Conservation (phyloP, 2,888 invertebrate genomes). For the Anarsia innoxiella region DNA sequence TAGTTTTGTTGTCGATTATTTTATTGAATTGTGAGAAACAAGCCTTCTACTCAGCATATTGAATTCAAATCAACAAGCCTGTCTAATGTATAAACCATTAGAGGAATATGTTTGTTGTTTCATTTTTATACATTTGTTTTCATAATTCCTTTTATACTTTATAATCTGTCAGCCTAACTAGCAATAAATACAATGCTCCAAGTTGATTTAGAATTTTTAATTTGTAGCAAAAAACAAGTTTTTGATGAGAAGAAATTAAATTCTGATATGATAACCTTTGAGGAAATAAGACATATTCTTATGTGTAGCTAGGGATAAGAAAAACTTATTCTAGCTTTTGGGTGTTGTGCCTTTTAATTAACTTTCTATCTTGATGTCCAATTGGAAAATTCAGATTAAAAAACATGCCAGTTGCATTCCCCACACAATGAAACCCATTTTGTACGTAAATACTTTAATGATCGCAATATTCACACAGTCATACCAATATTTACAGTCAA, state of each 20-base stretch:
- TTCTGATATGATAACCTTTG: too few species aligned
- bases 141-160: constrained; percentile 12
- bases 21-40: constrained; percentile 46
- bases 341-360: too few species aligned
- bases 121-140: constrained; percentile 26
- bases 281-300: too few species aligned
- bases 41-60: constrained; percentile 34
- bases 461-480: constrained; percentile 69
- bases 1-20: constrained; percentile 62
- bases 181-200: constrained; percentile 7
- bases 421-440: constrained; percentile 18
- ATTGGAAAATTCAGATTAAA: too few species aligned
- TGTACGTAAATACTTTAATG: constrained; percentile 70
- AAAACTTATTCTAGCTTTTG: too few species aligned
- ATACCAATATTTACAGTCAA: constrained; percentile 67
- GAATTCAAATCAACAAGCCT: constrained; percentile 41
- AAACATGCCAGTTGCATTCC: too few species aligned
- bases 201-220: not conserved
- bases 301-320: too few species aligned
- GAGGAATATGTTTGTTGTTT: constrained; percentile 36
- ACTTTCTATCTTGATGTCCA: too few species aligned
- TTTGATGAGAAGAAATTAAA: too few species aligned
- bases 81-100: constrained; percentile 55
- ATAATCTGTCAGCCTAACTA: constrained; percentile 9
- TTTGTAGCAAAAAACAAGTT: too few species aligned